phyloP scores from a whole-genome alignment of 2,113 vertebrate species.

The Callithrix jacchus region DNA sequence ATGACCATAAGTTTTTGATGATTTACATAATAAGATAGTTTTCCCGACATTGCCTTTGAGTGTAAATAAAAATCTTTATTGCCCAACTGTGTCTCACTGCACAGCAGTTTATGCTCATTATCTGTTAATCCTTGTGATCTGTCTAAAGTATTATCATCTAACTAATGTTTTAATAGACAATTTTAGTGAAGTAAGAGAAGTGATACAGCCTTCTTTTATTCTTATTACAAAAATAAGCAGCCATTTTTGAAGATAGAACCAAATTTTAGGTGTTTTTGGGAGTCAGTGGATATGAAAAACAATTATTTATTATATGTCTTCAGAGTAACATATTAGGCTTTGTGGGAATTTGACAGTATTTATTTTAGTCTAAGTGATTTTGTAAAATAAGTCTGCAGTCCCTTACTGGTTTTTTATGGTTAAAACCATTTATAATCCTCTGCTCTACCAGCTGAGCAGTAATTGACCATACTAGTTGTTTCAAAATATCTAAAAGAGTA shows the following conservation, averaged over 20 bases:
- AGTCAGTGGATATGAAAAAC: not conserved
- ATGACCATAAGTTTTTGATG: not conserved
- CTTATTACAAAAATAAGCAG: not conserved
- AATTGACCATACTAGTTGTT: not conserved
- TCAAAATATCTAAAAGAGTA: not conserved
- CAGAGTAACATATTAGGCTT: not conserved
- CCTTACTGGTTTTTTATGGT: not conserved
- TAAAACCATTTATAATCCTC: not conserved
- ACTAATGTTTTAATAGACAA: not conserved
- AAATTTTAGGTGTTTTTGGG: not conserved
- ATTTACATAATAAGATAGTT: not conserved
- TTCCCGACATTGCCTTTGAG: not conserved
- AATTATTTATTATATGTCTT: not conserved
- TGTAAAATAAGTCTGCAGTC: not conserved
- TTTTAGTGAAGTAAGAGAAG: not conserved
- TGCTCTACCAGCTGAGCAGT: not conserved
- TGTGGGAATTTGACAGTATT: not conserved
- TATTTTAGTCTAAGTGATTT: not conserved
- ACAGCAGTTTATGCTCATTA: not conserved
- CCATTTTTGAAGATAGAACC: not conserved
- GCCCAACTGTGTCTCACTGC: not conserved
- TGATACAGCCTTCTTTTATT: not conserved
- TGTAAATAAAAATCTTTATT: conserved; percentile 25
- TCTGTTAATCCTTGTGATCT: not conserved
- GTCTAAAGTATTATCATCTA: not conserved